phyloP scores from a whole-genome alignment of 2,113 vertebrate species.

The Clupea harengus region DNA sequence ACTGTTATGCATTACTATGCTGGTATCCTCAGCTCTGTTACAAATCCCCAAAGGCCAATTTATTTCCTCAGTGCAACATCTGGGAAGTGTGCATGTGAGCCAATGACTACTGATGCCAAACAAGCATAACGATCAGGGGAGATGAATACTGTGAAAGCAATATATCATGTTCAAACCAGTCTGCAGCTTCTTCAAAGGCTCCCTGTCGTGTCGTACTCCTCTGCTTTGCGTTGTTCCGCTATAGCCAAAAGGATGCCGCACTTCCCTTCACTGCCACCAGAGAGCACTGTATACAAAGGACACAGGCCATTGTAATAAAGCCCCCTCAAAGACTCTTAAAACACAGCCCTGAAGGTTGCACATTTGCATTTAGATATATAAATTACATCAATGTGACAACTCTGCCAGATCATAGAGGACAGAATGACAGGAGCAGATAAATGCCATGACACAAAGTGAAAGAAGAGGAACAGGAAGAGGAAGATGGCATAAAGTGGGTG shows the following conservation, averaged over 20 bases:
- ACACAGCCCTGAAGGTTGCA: neutral
- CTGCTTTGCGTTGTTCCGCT: neutral
- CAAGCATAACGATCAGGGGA: neutral
- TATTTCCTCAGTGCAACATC: neutral
- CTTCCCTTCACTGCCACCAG: constrained; percentile 1
- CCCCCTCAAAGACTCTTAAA: neutral
- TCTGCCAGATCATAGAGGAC: neutral
- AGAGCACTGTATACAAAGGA: neutral
- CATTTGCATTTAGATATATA: neutral
- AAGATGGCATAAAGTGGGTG: neutral
- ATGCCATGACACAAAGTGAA: neutral
- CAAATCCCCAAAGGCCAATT: neutral
- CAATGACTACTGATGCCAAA: neutral
- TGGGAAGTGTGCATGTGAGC: neutral
- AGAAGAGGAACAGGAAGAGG: neutral
- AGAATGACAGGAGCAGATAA: neutral
- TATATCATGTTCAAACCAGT: neutral
- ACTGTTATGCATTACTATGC: neutral
- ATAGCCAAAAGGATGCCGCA: neutral
- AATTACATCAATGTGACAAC: neutral
- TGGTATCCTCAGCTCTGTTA: neutral
- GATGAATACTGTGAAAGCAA: neutral
- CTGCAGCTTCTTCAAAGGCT: neutral
- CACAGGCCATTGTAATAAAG: neutral
- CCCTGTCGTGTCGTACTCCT: neutral